These are phyloP conservation scores for Colostygia pectinataria DNA, from an alignment of 2,888 invertebrate species.

Conservation along the genomic window DNA sequence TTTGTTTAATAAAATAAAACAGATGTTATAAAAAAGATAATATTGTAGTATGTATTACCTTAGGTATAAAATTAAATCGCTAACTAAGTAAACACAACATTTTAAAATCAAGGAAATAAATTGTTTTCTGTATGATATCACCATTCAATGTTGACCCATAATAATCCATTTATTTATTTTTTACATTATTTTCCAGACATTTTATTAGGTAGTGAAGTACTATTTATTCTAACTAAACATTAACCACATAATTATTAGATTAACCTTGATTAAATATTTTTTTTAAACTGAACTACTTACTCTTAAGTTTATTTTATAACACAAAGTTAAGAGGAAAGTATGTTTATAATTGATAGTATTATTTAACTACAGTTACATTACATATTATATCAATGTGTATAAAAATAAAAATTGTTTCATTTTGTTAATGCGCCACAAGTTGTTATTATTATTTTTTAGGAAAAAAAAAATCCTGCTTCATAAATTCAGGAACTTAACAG, in stretches of 20 bases:
- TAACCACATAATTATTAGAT: constrained; percentile 21
- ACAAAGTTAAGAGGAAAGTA: constrained; percentile 70
- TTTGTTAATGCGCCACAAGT: background rate
- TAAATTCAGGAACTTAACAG: too few relatives aligned
- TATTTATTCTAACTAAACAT: background rate
- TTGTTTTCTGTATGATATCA: background rate
- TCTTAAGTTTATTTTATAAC: constrained; percentile 62
- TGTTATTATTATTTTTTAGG: too few relatives aligned
- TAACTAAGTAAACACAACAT: too few relatives aligned
- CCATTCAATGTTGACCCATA: too few relatives aligned
- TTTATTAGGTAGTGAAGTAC: too few relatives aligned
- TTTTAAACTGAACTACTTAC: constrained; percentile 60
- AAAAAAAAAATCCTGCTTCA: too few relatives aligned
- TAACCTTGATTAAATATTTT: constrained; percentile 15
- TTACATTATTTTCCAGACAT: too few relatives aligned
- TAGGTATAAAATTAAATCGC: too few relatives aligned
- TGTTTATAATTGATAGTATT: constrained; percentile 45
- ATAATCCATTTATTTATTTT: too few relatives aligned
- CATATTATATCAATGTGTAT: constrained; percentile 20
- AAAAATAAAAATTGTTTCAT: constrained; percentile 6
- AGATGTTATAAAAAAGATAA: too few relatives aligned
- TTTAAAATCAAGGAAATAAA: constrained; percentile 1
- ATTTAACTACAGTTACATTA: constrained; percentile 17
- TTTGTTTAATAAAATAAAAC: too few relatives aligned
- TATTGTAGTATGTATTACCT: too few relatives aligned